Conservation (phyloP, 2,888 invertebrate species). For the Neoitamus cyanurus region DNA sequence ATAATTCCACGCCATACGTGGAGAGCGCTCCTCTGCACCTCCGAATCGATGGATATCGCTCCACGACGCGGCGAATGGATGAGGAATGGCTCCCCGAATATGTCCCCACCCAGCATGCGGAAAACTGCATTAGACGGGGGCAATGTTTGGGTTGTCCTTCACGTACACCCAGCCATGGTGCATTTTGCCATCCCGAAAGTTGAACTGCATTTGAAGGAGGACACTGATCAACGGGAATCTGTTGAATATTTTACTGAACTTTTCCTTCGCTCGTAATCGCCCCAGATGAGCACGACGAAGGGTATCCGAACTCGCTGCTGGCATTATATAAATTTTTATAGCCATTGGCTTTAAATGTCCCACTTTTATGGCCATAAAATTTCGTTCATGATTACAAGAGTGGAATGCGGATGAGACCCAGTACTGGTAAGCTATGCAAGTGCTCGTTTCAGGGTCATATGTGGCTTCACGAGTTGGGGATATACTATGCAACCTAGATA, state of each 20-base stretch:
- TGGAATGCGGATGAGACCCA: not conserved
- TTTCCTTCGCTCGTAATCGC: not conserved
- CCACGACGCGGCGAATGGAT: not conserved
- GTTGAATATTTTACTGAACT: slow-evolving; percentile 16
- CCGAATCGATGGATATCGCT: not conserved
- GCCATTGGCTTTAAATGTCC: not conserved
- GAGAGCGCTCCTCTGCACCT: not conserved
- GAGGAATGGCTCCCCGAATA: not conserved
- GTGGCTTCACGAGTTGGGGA: not conserved
- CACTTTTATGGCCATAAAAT: not conserved
- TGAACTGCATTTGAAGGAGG: not conserved
- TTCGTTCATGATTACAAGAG: not conserved
- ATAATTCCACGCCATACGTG: not conserved
- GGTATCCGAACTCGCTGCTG: not conserved
- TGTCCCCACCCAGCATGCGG: not conserved
- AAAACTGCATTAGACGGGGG: not conserved
- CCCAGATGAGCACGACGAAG: not conserved
- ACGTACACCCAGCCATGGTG: not conserved
- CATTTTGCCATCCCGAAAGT: not conserved
- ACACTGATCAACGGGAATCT: not conserved
- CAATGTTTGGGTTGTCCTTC: not conserved
- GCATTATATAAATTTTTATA: not conserved
- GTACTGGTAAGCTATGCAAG: not conserved
- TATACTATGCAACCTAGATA: not conserved
- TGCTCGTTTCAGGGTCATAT: not conserved